These are phyloP conservation scores for Ia io DNA, from an alignment of 2,113 vertebrate genomes.

Conservation along the genomic window DNA sequence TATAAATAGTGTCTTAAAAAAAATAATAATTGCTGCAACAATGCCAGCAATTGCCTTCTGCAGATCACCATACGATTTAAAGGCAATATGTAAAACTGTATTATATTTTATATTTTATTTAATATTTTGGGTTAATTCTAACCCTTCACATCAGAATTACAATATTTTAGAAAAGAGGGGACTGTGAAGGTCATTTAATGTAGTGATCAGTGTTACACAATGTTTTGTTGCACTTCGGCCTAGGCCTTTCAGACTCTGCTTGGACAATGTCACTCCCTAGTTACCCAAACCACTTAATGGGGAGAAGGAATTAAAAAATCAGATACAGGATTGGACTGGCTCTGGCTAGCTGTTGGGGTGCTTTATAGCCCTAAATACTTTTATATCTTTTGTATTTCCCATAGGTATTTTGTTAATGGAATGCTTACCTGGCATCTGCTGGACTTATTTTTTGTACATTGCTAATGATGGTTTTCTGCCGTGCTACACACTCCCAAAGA, in stretches of 20 bases:
- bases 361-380: neutral
- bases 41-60: neutral
- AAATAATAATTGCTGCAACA: neutral
- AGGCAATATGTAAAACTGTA: neutral
- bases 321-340: neutral
- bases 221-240: neutral
- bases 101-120: neutral
- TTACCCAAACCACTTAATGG: neutral
- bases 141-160: neutral
- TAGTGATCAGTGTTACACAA: neutral
- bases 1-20: constrained; percentile 23
- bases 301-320: neutral
- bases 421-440: neutral
- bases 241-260: neutral
- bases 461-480: neutral
- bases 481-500: neutral
- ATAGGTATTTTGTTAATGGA: neutral
- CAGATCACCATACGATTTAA: neutral
- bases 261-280: neutral
- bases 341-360: neutral
- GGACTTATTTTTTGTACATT: neutral
- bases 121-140: neutral
- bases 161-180: neutral
- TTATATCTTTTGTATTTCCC: neutral
- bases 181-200: neutral